Evolutionary conservation across 2,888 invertebrate species (phyloP).

Genomic region (Gastrophysa polygoni): DNA sequence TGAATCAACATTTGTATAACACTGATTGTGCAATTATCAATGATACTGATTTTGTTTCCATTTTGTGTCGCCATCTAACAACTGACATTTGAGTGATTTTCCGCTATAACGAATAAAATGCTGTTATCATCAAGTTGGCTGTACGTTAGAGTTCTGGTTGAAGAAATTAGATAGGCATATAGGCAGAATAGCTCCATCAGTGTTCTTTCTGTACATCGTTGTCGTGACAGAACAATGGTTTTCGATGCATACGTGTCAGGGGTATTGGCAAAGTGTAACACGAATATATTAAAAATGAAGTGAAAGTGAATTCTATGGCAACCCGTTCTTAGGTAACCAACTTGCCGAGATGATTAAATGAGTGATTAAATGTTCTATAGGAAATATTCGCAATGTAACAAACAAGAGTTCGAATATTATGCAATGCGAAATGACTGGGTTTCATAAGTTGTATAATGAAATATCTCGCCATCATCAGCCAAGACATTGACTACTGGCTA

Average conservation of each 20-base stretch:
- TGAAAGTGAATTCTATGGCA: conserved; percentile 34
- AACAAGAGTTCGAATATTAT: neutral
- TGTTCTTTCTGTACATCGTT: no score
- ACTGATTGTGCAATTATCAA: no score
- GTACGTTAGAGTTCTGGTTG: no score
- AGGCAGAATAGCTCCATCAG: no score
- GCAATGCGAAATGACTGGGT: neutral
- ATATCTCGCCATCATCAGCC: neutral
- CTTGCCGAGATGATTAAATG: conserved; percentile 27
- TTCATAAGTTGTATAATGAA: neutral
- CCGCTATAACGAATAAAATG: no score
- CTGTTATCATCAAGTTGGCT: no score
- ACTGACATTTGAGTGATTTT: no score
- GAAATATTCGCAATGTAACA: conserved; percentile 8
- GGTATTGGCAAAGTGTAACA: conserved; percentile 31
- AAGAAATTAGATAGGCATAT: no score
- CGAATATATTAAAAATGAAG: conserved; percentile 36
- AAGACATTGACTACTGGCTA: neutral
- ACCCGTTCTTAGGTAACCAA: conserved; percentile 34
- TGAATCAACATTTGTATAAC: no score
- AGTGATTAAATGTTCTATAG: conserved; percentile 15
- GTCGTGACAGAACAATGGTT: conserved; percentile 11
- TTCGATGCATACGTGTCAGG: conserved; percentile 2
- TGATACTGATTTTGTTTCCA: no score
- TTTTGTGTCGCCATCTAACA: no score